Percentiles rank a stretch among this genome's conserved stretches.
phyloP scores from a whole-genome alignment of 2,113 vertebrate genomes.

The Mormyrus lacerda region DNA sequence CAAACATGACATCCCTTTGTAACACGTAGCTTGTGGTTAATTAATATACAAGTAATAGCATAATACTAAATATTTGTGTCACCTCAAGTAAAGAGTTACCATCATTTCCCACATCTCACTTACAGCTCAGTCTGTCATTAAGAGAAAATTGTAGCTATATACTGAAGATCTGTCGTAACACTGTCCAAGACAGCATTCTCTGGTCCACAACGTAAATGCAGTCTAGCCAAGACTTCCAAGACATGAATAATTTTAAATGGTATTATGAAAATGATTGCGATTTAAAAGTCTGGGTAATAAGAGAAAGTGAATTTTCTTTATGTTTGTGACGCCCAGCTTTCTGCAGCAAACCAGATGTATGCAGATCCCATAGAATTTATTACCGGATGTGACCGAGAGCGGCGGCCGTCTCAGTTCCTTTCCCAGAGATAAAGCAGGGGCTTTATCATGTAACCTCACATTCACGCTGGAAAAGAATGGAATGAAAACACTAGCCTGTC shows the following conservation, averaged over 20 bases:
- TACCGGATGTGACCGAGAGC: conserved; percentile 56
- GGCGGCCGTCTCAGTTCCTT: conserved; percentile 47
- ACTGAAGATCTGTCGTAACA: neutral
- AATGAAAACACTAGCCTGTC: conserved; percentile 84
- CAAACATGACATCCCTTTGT: too few species aligned
- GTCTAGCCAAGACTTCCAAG: neutral
- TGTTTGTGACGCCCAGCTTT: neutral
- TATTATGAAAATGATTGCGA: conserved; percentile 14
- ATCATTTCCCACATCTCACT: neutral
- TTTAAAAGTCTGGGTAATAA: neutral
- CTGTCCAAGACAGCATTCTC: neutral
- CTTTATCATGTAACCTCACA: conserved; percentile 33
- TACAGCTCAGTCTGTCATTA: neutral
- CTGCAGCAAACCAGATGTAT: conserved; percentile 38
- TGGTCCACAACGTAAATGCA: neutral
- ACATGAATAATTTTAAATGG: neutral
- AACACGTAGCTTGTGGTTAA: too few species aligned
- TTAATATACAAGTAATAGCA: too few species aligned
- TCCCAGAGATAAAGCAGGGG: conserved; percentile 54
- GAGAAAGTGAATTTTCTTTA: conserved; percentile 30
- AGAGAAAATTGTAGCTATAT: neutral
- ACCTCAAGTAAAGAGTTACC: neutral
- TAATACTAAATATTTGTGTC: too few species aligned
- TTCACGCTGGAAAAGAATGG: conserved; percentile 72
- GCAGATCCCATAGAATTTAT: conserved; percentile 55